phyloP scores from a whole-genome alignment of 2,113 vertebrate species.

The Carlito syrichta region DNA sequence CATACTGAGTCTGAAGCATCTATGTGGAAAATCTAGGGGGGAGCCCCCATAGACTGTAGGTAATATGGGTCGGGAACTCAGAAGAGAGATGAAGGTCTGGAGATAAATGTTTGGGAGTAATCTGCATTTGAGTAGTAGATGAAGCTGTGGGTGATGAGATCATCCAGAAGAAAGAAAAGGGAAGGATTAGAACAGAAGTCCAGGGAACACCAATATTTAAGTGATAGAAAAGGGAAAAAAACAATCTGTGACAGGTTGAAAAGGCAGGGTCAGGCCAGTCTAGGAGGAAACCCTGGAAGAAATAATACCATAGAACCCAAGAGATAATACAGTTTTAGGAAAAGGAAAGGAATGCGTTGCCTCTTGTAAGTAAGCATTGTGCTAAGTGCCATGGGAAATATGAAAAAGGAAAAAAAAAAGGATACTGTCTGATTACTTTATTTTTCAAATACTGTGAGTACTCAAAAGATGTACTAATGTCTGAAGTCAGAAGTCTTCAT shows the following conservation, averaged over 20 bases:
- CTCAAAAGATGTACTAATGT: neutral
- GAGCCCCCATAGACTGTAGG: neutral
- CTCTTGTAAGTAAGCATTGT: neutral
- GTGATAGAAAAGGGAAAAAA: neutral
- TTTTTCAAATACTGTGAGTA: neutral
- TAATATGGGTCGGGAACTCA: neutral
- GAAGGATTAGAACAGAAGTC: neutral
- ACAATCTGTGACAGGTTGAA: neutral
- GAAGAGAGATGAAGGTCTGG: neutral
- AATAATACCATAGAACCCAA: neutral
- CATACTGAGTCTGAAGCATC: neutral
- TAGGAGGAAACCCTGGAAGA: neutral
- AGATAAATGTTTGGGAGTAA: neutral
- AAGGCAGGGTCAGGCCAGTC: neutral
- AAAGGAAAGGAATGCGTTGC: neutral
- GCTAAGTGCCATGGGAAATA: neutral
- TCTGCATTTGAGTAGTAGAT: neutral
- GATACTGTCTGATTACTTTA: neutral
- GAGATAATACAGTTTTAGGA: neutral
- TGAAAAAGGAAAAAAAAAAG: neutral
- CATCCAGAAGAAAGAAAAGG: neutral
- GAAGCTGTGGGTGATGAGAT: neutral
- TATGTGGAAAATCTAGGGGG: neutral
- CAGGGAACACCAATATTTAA: neutral
- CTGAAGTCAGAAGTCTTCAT: neutral